Evolutionary conservation across 2,113 vertebrate genomes (phyloP).

Genomic region (Burhinus bistriatus): DNA sequence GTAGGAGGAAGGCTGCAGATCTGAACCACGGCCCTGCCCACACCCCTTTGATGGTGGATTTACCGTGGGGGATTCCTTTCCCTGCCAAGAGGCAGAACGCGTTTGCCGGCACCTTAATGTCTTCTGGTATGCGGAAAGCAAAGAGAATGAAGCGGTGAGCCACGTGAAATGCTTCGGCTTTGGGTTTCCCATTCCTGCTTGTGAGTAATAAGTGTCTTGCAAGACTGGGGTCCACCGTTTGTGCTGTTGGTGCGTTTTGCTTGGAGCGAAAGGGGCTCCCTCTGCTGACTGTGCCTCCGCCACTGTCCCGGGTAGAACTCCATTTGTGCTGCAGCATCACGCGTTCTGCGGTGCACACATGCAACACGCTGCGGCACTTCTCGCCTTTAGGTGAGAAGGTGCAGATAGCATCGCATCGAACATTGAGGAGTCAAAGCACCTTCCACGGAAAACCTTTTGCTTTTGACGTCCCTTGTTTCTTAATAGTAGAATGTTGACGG

Average conservation of each 20-base stretch:
- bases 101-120: background rate
- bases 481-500: accelerated
- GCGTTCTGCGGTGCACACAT: accelerated
- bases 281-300: background rate
- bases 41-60: accelerated
- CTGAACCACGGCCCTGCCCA: background rate
- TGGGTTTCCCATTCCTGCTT: background rate
- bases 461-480: background rate
- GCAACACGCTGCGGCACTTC: background rate
- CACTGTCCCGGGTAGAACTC: accelerated
- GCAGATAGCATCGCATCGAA: accelerated
- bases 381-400: background rate
- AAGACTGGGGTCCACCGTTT: accelerated
- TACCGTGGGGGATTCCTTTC: background rate
- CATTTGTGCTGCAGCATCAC: background rate
- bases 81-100: background rate
- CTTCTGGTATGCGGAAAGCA: background rate
- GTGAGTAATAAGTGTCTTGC: accelerated
- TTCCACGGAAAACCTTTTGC: background rate
- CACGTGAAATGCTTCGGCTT: background rate
- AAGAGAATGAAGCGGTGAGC: background rate
- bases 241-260: background rate
- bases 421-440: background rate
- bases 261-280: background rate
- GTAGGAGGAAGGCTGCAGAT: background rate